Evolutionary conservation across 2,113 vertebrate genomes (phyloP), one percentile per base, ranked within the genome.

Genomic region (Peromyscus californicus): DNA sequence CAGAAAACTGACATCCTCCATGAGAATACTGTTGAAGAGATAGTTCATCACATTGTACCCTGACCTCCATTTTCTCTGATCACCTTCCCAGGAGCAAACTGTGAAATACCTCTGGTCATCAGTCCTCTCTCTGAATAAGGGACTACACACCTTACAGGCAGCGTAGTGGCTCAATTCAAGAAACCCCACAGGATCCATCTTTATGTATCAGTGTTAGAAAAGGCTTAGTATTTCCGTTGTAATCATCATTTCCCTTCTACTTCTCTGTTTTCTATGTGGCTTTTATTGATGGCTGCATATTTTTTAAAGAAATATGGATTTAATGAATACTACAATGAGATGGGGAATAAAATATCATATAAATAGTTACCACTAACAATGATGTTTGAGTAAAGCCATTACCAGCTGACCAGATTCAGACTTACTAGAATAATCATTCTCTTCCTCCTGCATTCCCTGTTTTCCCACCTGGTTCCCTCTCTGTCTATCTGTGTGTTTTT

Each of bases 301-400:
- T 93, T 93, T 96, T 36, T 3, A 85, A n/a, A 22, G 36, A 79
- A 83, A 90, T 19, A 7, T 45, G 42, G 5, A 54, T 88, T 76
- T 93, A 93, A 78, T 57, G 31, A 86, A 36, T 24, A 24, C n/a
- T 87, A 15, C 4, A 90, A 79, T 26, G 48, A 85, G 39, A 80
- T 51, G 1, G 21, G 15, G 79, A 67, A 72, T 69, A 76, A 63
- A 82, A 87, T 48, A 22, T 67, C 22, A 80, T 17, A 72, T 39
- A 94, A 80, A 95, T 7, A 87, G 8, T 74, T 90, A 70, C 12
- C 70, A n/a, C 24, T 51, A 76, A 70, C 70, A 59, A 96, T 16
- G 79, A 54, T 89, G 10, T 8, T 74, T 94, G 24, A 85, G 26
- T 90, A 83, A 91, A 96, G 17, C 57, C 75, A 87, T 4, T 63